Evolutionary conservation across 2,797 vertebrate genomes (phyloP).

Genomic region (Huso huso): DNA sequence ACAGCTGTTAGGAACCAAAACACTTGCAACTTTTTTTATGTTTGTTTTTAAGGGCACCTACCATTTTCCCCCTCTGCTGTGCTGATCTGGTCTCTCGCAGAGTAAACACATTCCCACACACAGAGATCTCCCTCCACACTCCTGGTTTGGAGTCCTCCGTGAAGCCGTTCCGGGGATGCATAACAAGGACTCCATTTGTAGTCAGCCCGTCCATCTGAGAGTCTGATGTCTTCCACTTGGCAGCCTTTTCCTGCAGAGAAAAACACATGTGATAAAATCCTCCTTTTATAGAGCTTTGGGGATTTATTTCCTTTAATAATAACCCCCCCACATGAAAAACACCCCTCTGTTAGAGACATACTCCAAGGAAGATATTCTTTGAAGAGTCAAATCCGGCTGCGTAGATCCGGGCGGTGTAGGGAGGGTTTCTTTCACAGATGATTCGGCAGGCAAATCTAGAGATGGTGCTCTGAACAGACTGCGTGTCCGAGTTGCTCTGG

Average conservation of each 20-base stretch:
- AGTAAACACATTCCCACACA: slow-evolving; percentile 94
- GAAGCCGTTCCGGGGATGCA: slow-evolving; percentile 93
- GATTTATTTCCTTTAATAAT: not conserved
- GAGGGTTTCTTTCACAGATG: slow-evolving; percentile 89
- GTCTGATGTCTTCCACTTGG: slow-evolving; percentile 91
- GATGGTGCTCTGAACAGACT: slow-evolving; percentile 96
- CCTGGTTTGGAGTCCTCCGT: slow-evolving; percentile 93
- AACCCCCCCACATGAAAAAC: not conserved
- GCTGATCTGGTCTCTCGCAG: slow-evolving; percentile 91
- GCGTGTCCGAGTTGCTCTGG: slow-evolving; percentile 86
- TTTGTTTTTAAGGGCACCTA: slow-evolving; percentile 39
- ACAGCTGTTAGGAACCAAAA: no score
- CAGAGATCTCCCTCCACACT: slow-evolving; percentile 97
- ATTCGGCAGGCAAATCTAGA: slow-evolving; percentile 96
- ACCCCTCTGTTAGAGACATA: slow-evolving; percentile 35
- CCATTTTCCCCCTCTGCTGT: slow-evolving; percentile 95
- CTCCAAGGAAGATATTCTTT: slow-evolving; percentile 98
- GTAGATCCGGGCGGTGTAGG: slow-evolving; percentile 88
- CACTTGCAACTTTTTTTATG: no score
- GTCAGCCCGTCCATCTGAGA: slow-evolving; percentile 96
- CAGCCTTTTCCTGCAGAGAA: slow-evolving; percentile 82
- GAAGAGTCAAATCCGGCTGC: slow-evolving; percentile 96
- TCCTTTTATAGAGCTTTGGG: no score
- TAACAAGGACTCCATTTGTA: slow-evolving; percentile 94
- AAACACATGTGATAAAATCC: slow-evolving; percentile 7